Evolutionary conservation across 1,140 invertebrate genomes (phyloP), one percentile per base, ranked within the genome.

Genomic region (Drosophila kurseongensis): DNA sequence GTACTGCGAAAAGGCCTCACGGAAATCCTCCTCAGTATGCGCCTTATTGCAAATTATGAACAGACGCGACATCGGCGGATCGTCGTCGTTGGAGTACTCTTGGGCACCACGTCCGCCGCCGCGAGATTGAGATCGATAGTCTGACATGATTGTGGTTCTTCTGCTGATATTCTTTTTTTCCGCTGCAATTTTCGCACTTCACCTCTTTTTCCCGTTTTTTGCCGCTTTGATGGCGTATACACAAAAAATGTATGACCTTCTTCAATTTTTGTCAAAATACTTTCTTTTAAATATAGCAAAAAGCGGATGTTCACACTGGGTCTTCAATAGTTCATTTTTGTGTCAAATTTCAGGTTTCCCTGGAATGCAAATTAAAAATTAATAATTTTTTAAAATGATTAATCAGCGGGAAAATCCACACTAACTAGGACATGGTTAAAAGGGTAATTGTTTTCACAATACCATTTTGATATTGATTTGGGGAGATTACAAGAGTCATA

Each of bases 11-110:
- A 98, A 98, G 6, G 94, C 94, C 50, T 95, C 94, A 66, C 95
- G 93, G 59, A 98, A 95, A 78, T 97, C 96, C 60, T 97, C 95
- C 92, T 98, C 97, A 14, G 94, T 95, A 40, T 97, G 93, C 48
- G 94, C 95, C 93, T 97, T 98, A 63, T 95, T 96, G 78, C 97
- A 97, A 62, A 98, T 95, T 77, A 98, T 96, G 92, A 98, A 98
- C 23, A 98, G 93, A 65, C 97, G 93, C 14, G 96, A 97, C 93
- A 97, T 96, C 23, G 96, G 96, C n/a, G 96, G 96, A 78, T 96
- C 95, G 77, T 97, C 96, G 18, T 90, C 83, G 51, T 88, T 91
- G 0, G 86, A 90, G 40, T 90, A 90, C 13, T 90, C 90, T 40
- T 82, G 81, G 9, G 72, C 84, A 23, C 84, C 75, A 60, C 84